Conservation (phyloP, 2,113 vertebrate genomes). For the Larimichthys crocea region DNA sequence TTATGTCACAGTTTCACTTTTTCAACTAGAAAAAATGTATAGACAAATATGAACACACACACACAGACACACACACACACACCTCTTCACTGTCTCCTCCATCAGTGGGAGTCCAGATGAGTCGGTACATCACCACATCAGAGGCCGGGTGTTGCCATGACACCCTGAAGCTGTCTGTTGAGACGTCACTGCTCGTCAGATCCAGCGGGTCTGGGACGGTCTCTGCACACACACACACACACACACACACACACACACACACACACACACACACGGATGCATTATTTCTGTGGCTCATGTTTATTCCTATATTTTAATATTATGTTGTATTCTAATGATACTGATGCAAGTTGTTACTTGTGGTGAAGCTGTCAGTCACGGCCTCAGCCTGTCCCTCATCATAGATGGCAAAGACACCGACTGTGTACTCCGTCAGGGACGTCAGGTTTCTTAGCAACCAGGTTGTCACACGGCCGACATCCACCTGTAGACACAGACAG, state of each 20-base stretch:
- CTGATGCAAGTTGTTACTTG: slow-evolving; percentile 77
- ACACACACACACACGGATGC: too few species aligned
- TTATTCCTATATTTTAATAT: not conserved
- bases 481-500: slow-evolving; percentile 82
- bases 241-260: not conserved
- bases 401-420: slow-evolving; percentile 91
- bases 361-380: slow-evolving; percentile 91
- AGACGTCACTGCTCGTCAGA: slow-evolving; percentile 86
- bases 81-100: slow-evolving; percentile 90
- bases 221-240: slow-evolving; percentile 76
- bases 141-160: slow-evolving; percentile 88
- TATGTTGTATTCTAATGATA: not conserved
- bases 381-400: slow-evolving; percentile 92
- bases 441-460: slow-evolving; percentile 88
- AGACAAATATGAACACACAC: not conserved
- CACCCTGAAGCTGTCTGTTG: slow-evolving; percentile 88
- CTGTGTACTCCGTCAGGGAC: slow-evolving; percentile 90
- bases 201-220: slow-evolving; percentile 87
- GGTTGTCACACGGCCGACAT: slow-evolving; percentile 87
- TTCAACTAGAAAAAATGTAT: too few species aligned
- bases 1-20: too few species aligned
- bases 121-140: slow-evolving; percentile 89
- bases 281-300: too few species aligned
- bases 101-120: slow-evolving; percentile 88
- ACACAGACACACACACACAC: slow-evolving; percentile 18